Evolutionary conservation across 2,888 invertebrate species (phyloP).

Genomic region (Agrotis ipsilon): DNA sequence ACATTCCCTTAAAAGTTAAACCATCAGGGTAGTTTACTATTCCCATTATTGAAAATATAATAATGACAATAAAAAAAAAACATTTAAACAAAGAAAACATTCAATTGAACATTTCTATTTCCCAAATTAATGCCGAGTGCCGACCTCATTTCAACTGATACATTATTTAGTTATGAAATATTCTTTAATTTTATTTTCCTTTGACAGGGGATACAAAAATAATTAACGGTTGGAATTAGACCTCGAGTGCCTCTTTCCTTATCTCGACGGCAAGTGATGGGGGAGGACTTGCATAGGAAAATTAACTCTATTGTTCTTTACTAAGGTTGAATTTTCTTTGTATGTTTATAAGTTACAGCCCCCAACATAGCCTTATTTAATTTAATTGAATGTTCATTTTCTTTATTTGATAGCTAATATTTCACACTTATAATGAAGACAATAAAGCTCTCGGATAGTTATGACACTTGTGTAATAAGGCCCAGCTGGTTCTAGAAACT

Average conservation of each 20-base stretch:
- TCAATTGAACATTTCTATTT: constrained; percentile 1
- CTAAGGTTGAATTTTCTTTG: constrained; percentile 35
- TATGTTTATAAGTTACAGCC: constrained; percentile 35
- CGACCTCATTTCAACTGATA: constrained; percentile 42
- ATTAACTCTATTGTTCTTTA: neutral
- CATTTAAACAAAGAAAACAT: constrained; percentile 7
- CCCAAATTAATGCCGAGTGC: constrained; percentile 19
- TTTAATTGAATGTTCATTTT: constrained; percentile 70
- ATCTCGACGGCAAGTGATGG: constrained; percentile 36
- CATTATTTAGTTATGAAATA: constrained; percentile 56
- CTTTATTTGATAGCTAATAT: constrained; percentile 69
- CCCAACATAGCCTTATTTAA: constrained; percentile 53
- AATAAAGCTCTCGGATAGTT: constrained; percentile 55
- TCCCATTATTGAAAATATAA: neutral
- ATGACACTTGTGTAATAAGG: constrained; percentile 50
- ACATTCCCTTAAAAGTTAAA: too few relatives aligned
- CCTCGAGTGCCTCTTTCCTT: constrained; percentile 55
- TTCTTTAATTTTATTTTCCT: constrained; percentile 63
- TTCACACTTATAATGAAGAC: constrained; percentile 62
- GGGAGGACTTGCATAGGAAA: neutral
- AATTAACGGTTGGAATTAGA: constrained; percentile 66
- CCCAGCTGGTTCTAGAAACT: constrained; percentile 43
- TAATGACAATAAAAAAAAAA: neutral
- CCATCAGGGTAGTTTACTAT: neutral
- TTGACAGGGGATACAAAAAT: constrained; percentile 66